A percentile compares a stretch with the other conserved stretches of the same genome.
Evolutionary conservation across 2,888 invertebrate genomes (phyloP).

Genomic region (Cantharis nigra): DNA sequence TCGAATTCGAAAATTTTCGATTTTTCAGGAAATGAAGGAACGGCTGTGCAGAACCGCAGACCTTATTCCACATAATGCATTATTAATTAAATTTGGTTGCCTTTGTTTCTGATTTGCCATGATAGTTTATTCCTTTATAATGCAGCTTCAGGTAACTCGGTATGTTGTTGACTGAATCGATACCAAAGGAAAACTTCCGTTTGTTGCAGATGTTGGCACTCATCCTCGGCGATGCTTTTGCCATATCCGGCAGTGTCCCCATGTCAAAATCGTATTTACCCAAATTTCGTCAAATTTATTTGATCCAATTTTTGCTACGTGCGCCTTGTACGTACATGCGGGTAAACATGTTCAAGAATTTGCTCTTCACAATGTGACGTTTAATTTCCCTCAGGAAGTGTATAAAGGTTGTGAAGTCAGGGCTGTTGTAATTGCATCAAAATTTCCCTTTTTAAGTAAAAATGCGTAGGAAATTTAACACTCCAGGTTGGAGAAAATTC

Average conservation of each 20-base stretch:
- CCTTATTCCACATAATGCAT: background rate
- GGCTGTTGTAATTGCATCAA: background rate
- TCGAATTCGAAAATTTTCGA: background rate
- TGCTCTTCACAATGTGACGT: background rate
- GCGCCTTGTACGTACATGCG: background rate
- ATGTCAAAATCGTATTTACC: too few species aligned
- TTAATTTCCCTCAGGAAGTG: constrained; percentile 3
- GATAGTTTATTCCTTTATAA: background rate
- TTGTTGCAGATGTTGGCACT: background rate
- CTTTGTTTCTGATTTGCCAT: background rate
- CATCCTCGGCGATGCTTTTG: background rate
- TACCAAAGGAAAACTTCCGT: background rate
- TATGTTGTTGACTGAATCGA: background rate
- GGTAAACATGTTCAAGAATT: background rate
- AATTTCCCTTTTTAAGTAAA: background rate
- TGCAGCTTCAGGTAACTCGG: background rate
- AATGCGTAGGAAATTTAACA: background rate
- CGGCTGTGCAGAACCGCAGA: background rate
- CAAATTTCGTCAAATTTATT: too few species aligned
- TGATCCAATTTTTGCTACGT: background rate
- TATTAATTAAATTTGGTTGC: background rate
- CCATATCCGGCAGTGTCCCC: too few species aligned
- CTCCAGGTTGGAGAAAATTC: background rate
- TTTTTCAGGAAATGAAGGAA: background rate
- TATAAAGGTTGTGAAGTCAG: background rate